A percentile compares a stretch with the other conserved stretches of the same genome.
Conservation (phyloP, 2,113 vertebrate genomes). For the Peromyscus maniculatus region DNA sequence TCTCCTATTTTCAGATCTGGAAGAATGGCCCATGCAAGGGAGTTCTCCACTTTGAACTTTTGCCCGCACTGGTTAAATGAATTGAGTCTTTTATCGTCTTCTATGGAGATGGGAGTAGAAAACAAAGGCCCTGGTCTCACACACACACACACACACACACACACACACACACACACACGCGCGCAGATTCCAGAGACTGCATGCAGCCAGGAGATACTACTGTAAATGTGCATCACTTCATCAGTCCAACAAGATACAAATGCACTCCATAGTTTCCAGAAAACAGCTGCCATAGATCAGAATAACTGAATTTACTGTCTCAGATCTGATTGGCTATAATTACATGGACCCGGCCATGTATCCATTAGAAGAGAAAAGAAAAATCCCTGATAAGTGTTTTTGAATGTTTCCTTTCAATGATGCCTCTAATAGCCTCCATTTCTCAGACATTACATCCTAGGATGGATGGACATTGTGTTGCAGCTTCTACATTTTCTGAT, state of each 20-base stretch:
- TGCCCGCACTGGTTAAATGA: neutral
- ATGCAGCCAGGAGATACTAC: neutral
- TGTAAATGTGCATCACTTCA: neutral
- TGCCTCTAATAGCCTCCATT: constrained; percentile 8
- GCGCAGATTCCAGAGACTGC: neutral
- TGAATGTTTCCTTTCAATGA: constrained; percentile 61
- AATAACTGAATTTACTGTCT: constrained; percentile 31
- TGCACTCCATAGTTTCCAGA: neutral
- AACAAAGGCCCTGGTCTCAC: neutral
- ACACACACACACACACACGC: neutral
- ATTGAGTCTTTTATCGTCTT: neutral
- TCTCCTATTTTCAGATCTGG: neutral
- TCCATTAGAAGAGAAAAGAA: neutral
- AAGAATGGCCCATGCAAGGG: neutral
- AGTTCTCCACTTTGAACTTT: neutral
- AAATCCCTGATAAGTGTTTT: constrained; percentile 51
- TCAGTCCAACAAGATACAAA: constrained; percentile 39
- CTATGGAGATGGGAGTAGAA: neutral
- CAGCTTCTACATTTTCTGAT: constrained; percentile 48
- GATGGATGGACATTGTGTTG: neutral
- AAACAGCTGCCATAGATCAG: neutral
- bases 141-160: too few species aligned
- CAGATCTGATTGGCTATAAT: neutral
- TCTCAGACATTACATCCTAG: neutral
- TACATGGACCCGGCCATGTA: neutral